Evolutionary conservation across 1,140 invertebrate species (phyloP).

Genomic region (Drosophila suzukii): DNA sequence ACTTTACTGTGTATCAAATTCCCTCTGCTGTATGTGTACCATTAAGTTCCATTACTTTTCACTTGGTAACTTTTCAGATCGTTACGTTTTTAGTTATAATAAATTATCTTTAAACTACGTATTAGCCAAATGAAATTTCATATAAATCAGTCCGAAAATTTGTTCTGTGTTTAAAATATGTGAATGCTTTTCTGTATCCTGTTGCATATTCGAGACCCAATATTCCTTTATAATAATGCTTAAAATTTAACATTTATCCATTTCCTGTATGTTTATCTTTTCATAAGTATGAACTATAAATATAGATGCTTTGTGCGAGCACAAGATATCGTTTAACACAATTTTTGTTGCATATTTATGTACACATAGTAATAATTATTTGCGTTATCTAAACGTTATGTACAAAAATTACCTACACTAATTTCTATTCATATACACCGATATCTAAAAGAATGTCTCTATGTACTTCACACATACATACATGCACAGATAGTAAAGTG

Average conservation of each 20-base stretch:
- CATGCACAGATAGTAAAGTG: slow-evolving; percentile 54
- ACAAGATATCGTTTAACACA: neutral
- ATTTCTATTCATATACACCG: slow-evolving; percentile 41
- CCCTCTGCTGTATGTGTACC: slow-evolving; percentile 11
- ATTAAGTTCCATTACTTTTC: slow-evolving; percentile 14
- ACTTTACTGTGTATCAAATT: slow-evolving; percentile 50
- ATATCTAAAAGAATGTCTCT: slow-evolving; percentile 25
- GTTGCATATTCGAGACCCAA: slow-evolving; percentile 36
- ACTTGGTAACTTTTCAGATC: slow-evolving; percentile 25
- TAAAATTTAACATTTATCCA: slow-evolving; percentile 30
- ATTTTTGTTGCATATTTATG: slow-evolving; percentile 11
- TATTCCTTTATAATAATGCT: slow-evolving; percentile 20
- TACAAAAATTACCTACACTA: slow-evolving; percentile 74
- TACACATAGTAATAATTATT: slow-evolving; percentile 28
- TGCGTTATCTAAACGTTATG: slow-evolving; percentile 60
- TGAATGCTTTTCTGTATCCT: slow-evolving; percentile 17
- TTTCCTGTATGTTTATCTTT: slow-evolving; percentile 48
- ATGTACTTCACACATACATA: slow-evolving; percentile 21
- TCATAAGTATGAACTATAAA: slow-evolving; percentile 25
- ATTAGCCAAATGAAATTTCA: slow-evolving; percentile 30
- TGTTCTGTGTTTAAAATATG: slow-evolving; percentile 30
- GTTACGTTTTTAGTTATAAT: slow-evolving; percentile 16
- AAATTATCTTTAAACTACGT: slow-evolving; percentile 19
- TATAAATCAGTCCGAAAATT: slow-evolving; percentile 42
- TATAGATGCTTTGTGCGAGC: slow-evolving; percentile 11